phyloP scores from a whole-genome alignment of 2,797 vertebrate species.

The Margarornis squamiger region DNA sequence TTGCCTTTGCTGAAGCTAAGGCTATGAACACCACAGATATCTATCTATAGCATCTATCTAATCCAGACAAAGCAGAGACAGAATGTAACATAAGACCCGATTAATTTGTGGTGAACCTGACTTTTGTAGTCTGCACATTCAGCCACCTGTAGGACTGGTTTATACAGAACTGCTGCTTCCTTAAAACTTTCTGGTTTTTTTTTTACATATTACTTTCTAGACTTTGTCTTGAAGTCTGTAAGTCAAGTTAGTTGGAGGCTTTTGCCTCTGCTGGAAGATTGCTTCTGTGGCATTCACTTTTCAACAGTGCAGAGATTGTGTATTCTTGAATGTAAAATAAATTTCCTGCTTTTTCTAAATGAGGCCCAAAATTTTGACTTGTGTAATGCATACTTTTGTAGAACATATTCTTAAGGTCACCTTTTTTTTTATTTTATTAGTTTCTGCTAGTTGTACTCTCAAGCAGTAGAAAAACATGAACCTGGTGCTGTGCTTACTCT shows the following conservation, averaged over 20 bases:
- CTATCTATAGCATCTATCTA: neutral
- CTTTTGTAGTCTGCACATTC: neutral
- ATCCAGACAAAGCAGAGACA: neutral
- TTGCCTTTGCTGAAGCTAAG: neutral
- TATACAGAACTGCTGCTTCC: neutral
- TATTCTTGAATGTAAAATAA: neutral
- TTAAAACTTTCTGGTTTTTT: neutral
- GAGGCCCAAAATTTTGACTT: neutral
- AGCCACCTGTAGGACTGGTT: neutral
- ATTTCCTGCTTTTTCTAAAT: neutral
- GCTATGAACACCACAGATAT: neutral
- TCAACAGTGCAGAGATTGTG: neutral
- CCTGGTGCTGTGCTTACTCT: neutral
- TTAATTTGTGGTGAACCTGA: neutral
- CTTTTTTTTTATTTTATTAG: neutral
- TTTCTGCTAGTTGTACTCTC: neutral
- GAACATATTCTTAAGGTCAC: neutral
- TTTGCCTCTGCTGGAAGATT: neutral
- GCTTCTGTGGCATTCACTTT: neutral
- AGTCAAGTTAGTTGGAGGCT: neutral
- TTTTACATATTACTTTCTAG: neutral
- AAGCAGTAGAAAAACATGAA: neutral
- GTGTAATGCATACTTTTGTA: neutral
- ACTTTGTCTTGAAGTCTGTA: neutral
- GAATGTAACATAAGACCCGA: rapidly evolving